These are phyloP conservation scores for Hydrotaea diabolus DNA, from an alignment of 2,888 invertebrate genomes.

Conservation along the genomic window DNA sequence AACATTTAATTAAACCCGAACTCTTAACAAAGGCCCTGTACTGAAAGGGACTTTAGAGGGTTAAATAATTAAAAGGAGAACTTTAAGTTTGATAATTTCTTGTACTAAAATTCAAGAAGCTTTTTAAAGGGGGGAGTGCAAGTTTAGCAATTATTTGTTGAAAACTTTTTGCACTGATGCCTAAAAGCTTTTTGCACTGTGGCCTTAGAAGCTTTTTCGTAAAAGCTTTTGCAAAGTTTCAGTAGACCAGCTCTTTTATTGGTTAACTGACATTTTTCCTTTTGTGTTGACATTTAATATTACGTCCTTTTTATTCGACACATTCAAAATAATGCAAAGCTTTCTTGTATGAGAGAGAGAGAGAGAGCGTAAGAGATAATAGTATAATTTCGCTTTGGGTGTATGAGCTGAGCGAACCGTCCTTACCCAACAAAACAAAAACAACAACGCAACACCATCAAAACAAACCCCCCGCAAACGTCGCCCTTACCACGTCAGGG, in stretches of 20 bases:
- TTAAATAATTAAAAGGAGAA: neutral
- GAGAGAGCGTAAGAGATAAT: no score
- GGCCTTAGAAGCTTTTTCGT: neutral
- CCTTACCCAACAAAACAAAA: conserved; percentile 34
- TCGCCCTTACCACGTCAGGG: neutral
- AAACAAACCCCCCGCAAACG: conserved; percentile 1
- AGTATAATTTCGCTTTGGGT: neutral
- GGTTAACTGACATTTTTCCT: neutral
- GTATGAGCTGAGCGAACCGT: neutral
- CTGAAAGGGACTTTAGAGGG: no score
- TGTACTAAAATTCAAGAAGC: no score
- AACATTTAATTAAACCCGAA: neutral
- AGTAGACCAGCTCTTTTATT: neutral
- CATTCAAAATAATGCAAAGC: conserved; percentile 59
- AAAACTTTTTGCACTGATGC: no score
- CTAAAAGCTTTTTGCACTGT: no score
- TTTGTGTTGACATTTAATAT: conserved; percentile 57
- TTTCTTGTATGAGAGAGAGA: neutral
- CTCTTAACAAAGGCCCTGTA: no score
- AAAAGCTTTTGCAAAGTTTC: conserved; percentile 42
- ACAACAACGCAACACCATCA: neutral
- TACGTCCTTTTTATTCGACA: conserved; percentile 35
- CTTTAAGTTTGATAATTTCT: no score
- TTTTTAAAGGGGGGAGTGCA: no score
- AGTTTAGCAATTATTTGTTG: no score